Percentiles rank a stretch among this genome's conserved stretches.
These are phyloP conservation scores for Stichodactyla helianthus DNA, from an alignment of 64 coral and sea anemone species.

Conservation along the genomic window DNA sequence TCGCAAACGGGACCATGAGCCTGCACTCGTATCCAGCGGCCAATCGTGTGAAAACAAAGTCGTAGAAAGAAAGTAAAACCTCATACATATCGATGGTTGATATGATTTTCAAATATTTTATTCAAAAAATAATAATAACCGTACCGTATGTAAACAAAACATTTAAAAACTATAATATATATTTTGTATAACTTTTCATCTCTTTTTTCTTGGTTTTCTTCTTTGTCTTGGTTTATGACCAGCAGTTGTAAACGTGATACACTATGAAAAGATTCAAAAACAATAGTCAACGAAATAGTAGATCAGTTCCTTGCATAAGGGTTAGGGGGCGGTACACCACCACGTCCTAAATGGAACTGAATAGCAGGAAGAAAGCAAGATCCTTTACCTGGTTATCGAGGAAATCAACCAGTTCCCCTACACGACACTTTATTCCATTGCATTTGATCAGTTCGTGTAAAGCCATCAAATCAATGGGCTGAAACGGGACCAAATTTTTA, in stretches of 20 bases:
- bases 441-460: conserved; percentile 42
- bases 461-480: conserved; percentile 43
- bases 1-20: background rate
- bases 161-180: background rate
- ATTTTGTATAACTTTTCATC: background rate
- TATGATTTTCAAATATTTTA: background rate
- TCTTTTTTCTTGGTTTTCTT: conserved; percentile 29
- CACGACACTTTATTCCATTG: conserved; percentile 30
- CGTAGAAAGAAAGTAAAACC: background rate
- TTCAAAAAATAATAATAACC: background rate
- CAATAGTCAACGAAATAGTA: too few species aligned
- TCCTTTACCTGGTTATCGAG: conserved; percentile 49
- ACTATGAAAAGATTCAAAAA: conserved; percentile 25
- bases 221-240: conserved; percentile 28
- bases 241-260: conserved; percentile 56
- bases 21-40: background rate
- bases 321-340: too few species aligned
- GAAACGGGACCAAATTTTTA: background rate
- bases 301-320: too few species aligned
- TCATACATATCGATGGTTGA: background rate
- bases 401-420: conserved; percentile 44
- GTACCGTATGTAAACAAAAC: background rate
- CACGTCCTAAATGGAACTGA: too few species aligned
- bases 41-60: background rate
- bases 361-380: too few species aligned